phyloP scores from a whole-genome alignment of 2,888 invertebrate species.

The Cantharis rustica region DNA sequence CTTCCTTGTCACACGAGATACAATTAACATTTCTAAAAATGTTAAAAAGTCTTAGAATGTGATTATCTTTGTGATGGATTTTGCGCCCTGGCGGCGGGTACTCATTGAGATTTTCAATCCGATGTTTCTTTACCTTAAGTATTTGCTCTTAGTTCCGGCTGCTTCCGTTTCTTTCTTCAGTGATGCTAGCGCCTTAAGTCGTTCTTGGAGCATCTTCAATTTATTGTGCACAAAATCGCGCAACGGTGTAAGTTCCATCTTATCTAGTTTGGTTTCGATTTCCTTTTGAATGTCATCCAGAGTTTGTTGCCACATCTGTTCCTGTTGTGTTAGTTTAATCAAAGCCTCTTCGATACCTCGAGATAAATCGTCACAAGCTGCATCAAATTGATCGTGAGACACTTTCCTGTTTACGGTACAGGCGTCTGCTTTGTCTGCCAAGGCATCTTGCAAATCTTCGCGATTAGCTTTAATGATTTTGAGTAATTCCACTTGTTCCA shows the following conservation, averaged over 20 bases:
- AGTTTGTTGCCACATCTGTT: slow-evolving; percentile 68
- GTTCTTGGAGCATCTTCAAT: slow-evolving; percentile 65
- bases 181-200: slow-evolving; percentile 63
- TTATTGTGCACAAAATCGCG: slow-evolving; percentile 68
- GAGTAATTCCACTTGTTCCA: slow-evolving; percentile 69
- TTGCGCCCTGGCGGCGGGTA: too few relatives aligned
- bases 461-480: slow-evolving; percentile 72
- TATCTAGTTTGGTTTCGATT: slow-evolving; percentile 70
- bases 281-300: slow-evolving; percentile 70
- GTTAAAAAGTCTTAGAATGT: background rate
- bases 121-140: slow-evolving; percentile 59
- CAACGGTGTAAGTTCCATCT: slow-evolving; percentile 66
- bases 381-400: slow-evolving; percentile 73
- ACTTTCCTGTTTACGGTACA: slow-evolving; percentile 72
- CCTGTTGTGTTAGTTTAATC: slow-evolving; percentile 66
- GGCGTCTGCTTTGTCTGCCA: slow-evolving; percentile 77
- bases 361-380: slow-evolving; percentile 69
- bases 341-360: slow-evolving; percentile 68
- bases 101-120: too few relatives aligned
- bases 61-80: too few relatives aligned
- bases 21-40: slow-evolving; percentile 70
- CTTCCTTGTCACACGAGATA: slow-evolving; percentile 77
- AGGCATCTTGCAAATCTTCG: slow-evolving; percentile 71
- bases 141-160: slow-evolving; percentile 70
- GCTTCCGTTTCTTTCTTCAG: slow-evolving; percentile 69